phyloP scores from a whole-genome alignment of 2,113 vertebrate species.

The Rhea pennata region DNA sequence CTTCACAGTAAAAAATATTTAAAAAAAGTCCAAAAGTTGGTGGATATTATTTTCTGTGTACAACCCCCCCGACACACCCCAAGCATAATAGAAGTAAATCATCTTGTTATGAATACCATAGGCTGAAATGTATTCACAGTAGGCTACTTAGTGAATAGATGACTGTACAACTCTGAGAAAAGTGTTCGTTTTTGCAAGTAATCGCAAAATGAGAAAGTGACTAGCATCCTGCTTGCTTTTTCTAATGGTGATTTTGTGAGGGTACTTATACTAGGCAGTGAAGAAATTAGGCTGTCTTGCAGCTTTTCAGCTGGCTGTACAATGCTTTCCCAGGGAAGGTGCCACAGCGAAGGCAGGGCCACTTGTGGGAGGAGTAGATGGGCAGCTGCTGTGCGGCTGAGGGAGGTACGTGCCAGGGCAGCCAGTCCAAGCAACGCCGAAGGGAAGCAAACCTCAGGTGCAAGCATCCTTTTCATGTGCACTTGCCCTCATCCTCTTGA shows the following conservation, averaged over 20 bases:
- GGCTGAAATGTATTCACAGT: background rate
- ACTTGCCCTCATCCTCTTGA: background rate
- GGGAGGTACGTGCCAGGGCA: background rate
- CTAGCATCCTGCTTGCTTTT: background rate
- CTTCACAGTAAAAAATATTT: background rate
- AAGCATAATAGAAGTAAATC: background rate
- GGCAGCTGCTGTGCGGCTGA: background rate
- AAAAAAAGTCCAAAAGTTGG: background rate
- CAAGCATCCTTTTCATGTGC: fast-evolving
- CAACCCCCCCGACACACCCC: too few species aligned
- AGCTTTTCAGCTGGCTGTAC: background rate
- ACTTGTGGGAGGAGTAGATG: fast-evolving
- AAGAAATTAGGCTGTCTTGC: background rate
- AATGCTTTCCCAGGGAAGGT: background rate
- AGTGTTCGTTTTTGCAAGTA: background rate
- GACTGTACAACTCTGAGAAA: background rate
- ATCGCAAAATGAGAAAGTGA: background rate
- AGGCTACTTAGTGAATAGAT: background rate
- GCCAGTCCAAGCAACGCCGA: background rate
- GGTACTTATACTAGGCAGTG: background rate
- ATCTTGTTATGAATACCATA: background rate
- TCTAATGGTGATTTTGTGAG: background rate
- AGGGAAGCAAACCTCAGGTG: background rate
- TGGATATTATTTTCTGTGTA: background rate
- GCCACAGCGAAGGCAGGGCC: background rate